phyloP scores from a whole-genome alignment of 2,888 invertebrate genomes.

The Mimas tiliae region DNA sequence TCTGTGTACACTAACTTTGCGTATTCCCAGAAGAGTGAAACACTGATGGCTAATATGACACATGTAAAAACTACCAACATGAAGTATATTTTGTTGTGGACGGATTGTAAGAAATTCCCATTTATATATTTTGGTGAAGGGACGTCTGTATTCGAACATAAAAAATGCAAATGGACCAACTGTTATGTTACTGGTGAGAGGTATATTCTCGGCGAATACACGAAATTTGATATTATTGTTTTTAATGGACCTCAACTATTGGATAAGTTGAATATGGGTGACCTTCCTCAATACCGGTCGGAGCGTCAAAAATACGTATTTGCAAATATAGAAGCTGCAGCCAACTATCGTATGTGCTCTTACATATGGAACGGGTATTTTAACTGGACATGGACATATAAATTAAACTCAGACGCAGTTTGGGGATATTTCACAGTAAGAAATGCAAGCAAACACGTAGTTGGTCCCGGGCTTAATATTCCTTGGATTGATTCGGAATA shows the following conservation, averaged over 20 bases:
- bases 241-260: constrained; percentile 63
- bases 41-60: not conserved
- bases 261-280: constrained; percentile 36
- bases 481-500: constrained; percentile 49
- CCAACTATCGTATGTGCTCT: constrained; percentile 56
- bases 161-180: constrained; percentile 59
- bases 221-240: constrained; percentile 58
- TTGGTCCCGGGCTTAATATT: constrained; percentile 55
- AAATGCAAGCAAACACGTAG: constrained; percentile 50
- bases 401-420: constrained; percentile 60
- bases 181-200: constrained; percentile 64
- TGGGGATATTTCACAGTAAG: constrained; percentile 63
- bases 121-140: constrained; percentile 61
- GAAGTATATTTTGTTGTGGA: constrained; percentile 69
- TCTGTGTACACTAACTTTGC: not conserved
- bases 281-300: constrained; percentile 50
- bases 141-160: constrained; percentile 52
- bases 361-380: constrained; percentile 58
- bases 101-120: constrained; percentile 52
- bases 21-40: not conserved
- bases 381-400: constrained; percentile 77
- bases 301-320: constrained; percentile 64
- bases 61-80: constrained; percentile 21
- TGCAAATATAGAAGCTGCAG: constrained; percentile 62
- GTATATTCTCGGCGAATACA: constrained; percentile 48